Base-by-base conservation (phyloP, 37 sponge, comb jelly and placozoan species). In the Lycopodina hypogea region DNA sequence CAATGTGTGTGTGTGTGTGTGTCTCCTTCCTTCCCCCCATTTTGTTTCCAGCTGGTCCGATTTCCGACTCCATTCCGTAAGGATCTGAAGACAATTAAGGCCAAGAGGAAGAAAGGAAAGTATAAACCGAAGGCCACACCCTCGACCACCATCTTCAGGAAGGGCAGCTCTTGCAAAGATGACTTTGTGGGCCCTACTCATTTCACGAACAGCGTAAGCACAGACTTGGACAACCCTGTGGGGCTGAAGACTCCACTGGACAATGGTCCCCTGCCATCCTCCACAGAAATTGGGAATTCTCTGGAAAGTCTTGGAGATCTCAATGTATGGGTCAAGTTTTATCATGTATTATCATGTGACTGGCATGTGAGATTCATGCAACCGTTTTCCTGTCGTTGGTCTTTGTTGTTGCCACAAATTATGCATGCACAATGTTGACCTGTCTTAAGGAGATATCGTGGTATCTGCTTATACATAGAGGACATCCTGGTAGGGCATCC, bases 51-150 rank as follows among this genome's bases (percentile, higher is more conserved):
- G 92, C 56, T 91, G 36, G 88, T 87, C 7, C 24, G 92, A 36
- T 91, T 91, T 57, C 92, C 92, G 42, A 91, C 92, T 42, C 92
- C 92, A 1, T 78, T 80, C 45, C 83, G 88, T 17, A 69, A 74
- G 63, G 84, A 83, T 59, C 34, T 81, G 68, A 76, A 57, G 29
- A 77, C 77, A 22, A 61, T 61, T 26, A 79, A 76, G 76, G 84
- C 85, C 39, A 90, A 85, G 76, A 40, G 59, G 55, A 78, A 78
- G 56, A 87, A 81, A 53, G 48, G 56, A 55, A 76, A 75, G 50
- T 83, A 78, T 33, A 79, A 80, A 35, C 78, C 78, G 1, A 69
- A 70, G 32, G 84, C 88, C 50, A 74, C 67, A 45, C 82, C 87
- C 18, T 72, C 81, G n/a, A 81, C 88, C 35, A 77, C 92, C 63